Base-by-base conservation (phyloP, 2,797 vertebrate species). In the Bradypus variegatus region DNA sequence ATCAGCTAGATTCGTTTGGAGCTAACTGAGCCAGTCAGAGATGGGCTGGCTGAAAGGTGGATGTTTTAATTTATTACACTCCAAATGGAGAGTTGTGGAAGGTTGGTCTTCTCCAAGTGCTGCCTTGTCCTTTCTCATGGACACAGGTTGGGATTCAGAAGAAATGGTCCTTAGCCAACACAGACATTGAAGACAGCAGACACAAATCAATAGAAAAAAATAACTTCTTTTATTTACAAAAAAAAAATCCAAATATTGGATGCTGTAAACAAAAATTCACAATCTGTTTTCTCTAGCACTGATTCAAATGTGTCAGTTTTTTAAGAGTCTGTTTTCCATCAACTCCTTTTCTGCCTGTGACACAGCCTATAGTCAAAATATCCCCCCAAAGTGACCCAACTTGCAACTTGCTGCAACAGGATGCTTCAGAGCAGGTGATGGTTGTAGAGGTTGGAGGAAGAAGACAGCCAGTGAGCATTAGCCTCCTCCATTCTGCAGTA, bases 241-340 rank as follows among this genome's bases (percentile, higher is more conserved):
- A 97, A 96, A 96, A 97, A 97, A 98, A 97, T 98, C 98, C 98
- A 98, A 98, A 98, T 98, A 98, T 98, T 98, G 98, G 98, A 98
- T 97, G 97, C 96, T 98, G 98, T 98, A 98, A 98, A 98, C 98
- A 98, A 98, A 58, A 98, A 98, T 98, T 98, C 97, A 98, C 98
- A 98, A 98, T 98, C 97, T 97, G 97, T 97, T 98, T 97, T 97
- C 97, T 97, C 97, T 96, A 97, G 95, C 94, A 94, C 93, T 96
- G 96, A 97, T 97, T 92, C 95, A 94, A 96, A 96, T 89, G 93
- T 93, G 96, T 96, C 96, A 94, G 94, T 93, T 96, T 93, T 23
- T 95, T 94, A 94, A 93, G 93, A 97, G 96, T 97, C 95, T 96
- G 96, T 96, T 97, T 97, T 96, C 97, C 95, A 96, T 97, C 97